Evolutionary conservation across 2,888 invertebrate genomes (phyloP).

Genomic region (Apodemia hepburni): DNA sequence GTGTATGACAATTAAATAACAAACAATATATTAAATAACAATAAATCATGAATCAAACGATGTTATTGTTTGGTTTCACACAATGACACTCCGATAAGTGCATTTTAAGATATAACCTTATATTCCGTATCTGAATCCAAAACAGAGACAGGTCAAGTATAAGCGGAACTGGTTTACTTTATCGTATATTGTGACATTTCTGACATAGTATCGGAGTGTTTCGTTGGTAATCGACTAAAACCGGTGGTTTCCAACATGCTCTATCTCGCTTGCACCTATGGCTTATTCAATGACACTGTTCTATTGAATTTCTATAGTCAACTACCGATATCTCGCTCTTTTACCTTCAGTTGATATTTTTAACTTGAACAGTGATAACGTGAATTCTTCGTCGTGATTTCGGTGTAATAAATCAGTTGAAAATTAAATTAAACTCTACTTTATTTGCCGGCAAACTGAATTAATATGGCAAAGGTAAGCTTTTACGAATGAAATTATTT

Average conservation of each 20-base stretch:
- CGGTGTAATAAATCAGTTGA: conserved; percentile 55
- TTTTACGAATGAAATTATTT: conserved; percentile 32
- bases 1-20: neutral
- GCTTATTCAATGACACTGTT: conserved; percentile 39
- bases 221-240: neutral
- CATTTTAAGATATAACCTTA: neutral
- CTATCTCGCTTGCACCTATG: conserved; percentile 43
- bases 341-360: conserved; percentile 63
- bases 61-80: conserved; percentile 8
- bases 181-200: neutral
- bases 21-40: neutral
- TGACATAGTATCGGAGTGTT: conserved; percentile 1
- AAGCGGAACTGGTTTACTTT: conserved; percentile 12
- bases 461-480: conserved; percentile 66
- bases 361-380: conserved; percentile 52
- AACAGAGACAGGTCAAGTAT: neutral
- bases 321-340: conserved; percentile 37
- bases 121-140: neutral
- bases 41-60: conserved; percentile 9
- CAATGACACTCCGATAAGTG: conserved; percentile 8
- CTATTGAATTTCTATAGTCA: conserved; percentile 63
- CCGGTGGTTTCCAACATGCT: neutral
- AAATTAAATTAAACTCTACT: conserved; percentile 39
- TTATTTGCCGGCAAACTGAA: conserved; percentile 26
- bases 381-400: conserved; percentile 36